A percentile compares a stretch with the other conserved stretches of the same genome.
phyloP scores from a whole-genome alignment of 2,888 invertebrate genomes.

The Melipona bicolor region DNA sequence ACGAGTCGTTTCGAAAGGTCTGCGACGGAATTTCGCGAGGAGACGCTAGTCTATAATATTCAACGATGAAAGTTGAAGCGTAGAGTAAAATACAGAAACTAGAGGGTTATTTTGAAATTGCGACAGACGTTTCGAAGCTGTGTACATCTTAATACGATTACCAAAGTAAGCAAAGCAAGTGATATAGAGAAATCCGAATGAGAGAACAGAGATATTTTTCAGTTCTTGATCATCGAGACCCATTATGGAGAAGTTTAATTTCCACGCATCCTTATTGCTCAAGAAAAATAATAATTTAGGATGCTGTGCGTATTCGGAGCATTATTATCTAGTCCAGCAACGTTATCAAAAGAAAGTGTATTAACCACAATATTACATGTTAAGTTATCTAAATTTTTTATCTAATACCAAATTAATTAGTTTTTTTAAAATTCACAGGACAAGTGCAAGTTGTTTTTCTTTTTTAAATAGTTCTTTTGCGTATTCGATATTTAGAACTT shows the following conservation, averaged over 20 bases:
- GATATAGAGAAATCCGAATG: slow-evolving; percentile 30
- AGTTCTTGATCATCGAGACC: slow-evolving; percentile 11
- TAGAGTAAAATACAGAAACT: neutral
- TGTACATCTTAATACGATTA: slow-evolving; percentile 24
- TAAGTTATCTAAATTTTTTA: too few species aligned
- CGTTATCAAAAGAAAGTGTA: neutral
- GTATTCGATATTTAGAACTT: neutral
- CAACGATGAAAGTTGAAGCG: neutral
- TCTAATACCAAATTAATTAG: neutral
- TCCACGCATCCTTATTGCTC: slow-evolving; percentile 20
- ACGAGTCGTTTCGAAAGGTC: slow-evolving; percentile 23
- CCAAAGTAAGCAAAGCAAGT: slow-evolving; percentile 50
- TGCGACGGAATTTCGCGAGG: neutral
- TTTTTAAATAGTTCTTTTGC: neutral
- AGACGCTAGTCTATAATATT: neutral
- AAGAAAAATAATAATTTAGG: slow-evolving; percentile 6
- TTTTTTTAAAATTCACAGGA: neutral
- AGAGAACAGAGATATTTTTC: slow-evolving; percentile 1
- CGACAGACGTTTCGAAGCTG: slow-evolving; percentile 11
- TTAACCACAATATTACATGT: neutral
- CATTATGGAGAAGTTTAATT: slow-evolving; percentile 1
- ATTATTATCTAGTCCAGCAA: slow-evolving; percentile 39
- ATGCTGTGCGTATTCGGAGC: neutral
- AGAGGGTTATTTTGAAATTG: slow-evolving; percentile 12
- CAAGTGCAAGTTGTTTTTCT: neutral